Percentiles rank a stretch among this genome's conserved stretches.
These are phyloP conservation scores for Smutsia gigantea DNA, from an alignment of 2,797 vertebrate species.

Conservation along the genomic window DNA sequence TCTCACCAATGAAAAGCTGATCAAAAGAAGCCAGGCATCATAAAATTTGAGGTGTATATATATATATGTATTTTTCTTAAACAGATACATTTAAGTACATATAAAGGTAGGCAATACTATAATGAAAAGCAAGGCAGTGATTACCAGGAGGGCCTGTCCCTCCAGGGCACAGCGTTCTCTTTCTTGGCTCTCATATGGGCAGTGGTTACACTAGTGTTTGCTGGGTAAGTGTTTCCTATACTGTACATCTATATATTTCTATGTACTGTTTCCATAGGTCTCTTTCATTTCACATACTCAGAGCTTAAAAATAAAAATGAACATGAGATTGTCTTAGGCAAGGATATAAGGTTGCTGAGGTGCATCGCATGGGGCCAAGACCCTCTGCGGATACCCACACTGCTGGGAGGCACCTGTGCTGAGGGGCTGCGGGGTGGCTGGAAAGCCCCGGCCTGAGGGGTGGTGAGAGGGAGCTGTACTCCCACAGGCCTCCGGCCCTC, in stretches of 20 bases:
- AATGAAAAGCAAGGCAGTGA: background rate
- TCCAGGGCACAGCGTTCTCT: background rate
- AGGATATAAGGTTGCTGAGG: background rate
- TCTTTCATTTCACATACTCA: conserved; percentile 2
- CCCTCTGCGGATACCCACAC: background rate
- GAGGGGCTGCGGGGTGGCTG: rapidly evolving
- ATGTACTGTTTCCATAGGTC: background rate
- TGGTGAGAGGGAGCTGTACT: rapidly evolving
- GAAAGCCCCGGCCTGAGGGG: background rate
- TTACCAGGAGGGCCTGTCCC: background rate
- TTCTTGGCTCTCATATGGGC: too few relatives aligned
- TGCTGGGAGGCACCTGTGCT: background rate
- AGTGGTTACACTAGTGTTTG: background rate
- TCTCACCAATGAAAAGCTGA: background rate
- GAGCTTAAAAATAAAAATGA: background rate
- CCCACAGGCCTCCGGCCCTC: background rate
- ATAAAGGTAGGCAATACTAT: background rate
- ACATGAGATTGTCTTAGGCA: background rate
- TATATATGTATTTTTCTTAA: background rate
- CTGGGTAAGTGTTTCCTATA: background rate
- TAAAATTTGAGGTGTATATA: background rate
- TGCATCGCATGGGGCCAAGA: rapidly evolving
- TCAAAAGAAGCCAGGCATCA: background rate
- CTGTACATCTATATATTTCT: background rate
- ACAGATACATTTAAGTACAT: background rate